A percentile compares a stretch with the other conserved stretches of the same genome.
These are phyloP conservation scores for Spisula subtruncata DNA, from an alignment of 2,888 invertebrate species.

Conservation along the genomic window DNA sequence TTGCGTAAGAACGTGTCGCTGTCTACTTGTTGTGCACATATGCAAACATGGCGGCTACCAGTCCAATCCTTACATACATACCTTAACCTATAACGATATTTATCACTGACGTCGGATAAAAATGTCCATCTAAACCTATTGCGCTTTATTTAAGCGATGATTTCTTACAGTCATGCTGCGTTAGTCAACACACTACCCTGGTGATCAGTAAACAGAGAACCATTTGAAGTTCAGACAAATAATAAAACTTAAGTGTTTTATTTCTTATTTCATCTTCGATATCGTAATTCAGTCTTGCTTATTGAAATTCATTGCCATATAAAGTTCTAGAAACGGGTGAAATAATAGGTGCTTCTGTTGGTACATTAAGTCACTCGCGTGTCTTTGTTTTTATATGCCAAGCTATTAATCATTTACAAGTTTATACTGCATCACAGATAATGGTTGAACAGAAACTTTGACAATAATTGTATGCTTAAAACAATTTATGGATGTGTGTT, in stretches of 20 bases:
- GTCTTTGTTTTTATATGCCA: too few species aligned
- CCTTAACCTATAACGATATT: background rate
- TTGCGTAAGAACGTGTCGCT: background rate
- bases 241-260: background rate
- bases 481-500: too few species aligned
- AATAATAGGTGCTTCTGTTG: too few species aligned
- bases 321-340: too few species aligned
- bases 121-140: background rate
- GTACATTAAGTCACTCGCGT: too few species aligned
- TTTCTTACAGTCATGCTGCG: background rate
- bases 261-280: background rate
- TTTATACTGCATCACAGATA: too few species aligned
- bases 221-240: background rate
- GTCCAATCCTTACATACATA: constrained; percentile 1
- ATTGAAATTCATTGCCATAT: background rate
- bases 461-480: too few species aligned
- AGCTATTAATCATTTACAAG: too few species aligned
- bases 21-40: background rate
- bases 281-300: background rate
- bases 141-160: background rate
- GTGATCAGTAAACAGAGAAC: background rate
- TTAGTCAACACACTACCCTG: constrained; percentile 8
- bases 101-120: constrained; percentile 2
- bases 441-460: too few species aligned
- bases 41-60: constrained; percentile 3